Evolutionary conservation across 2,888 invertebrate genomes (phyloP), one percentile per base, ranked within the genome.

Genomic region (Syrista parreyssii): DNA sequence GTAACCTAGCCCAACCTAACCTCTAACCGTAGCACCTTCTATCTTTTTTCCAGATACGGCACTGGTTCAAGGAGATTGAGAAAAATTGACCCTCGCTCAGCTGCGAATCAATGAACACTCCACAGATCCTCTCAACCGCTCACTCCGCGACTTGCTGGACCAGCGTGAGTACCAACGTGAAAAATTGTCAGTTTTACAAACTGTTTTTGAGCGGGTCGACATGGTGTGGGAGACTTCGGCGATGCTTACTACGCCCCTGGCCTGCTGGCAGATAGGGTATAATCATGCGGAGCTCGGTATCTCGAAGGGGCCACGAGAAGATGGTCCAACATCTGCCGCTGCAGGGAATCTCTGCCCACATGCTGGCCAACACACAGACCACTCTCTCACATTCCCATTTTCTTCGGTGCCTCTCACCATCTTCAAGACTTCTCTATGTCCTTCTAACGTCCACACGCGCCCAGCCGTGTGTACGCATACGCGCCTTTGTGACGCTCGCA

Each of bases 271-370:
- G 71, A 71, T 71, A 71, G 71, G 71, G 71, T 71, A 71, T 71
- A 71, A 71, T 71, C 71, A 71, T 71, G 35, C 34, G 74, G 36
- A 35, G 74, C 74, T 33, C 23, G 74, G 74, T 40, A 74, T 74
- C 74, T 74, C 35, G 71, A 30, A 33, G 71, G 85, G 84, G 79
- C 85, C 82, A 79, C 82, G 81, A 82, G 84, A 86, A 88, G 87
- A 88, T 86, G 86, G 84, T 84, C 84, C 84, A 88, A 88, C 89
- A 89, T 89, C 89, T 89, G 89, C 89, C 88, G 86, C 89, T 88
- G 88, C 87, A 84, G 88, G 89, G 89, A 89, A 89, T 88, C 88
- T 87, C 87, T 86, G 84, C 86, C 87, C 89, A 89, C 88, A 89
- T 88, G 88, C 83, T 85, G 79, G 73, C 34, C 75, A 74, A 77